Percentiles rank a stretch among this genome's conserved stretches.
phyloP scores from a whole-genome alignment of 2,888 invertebrate genomes.

The Aproaerema taeniolella region DNA sequence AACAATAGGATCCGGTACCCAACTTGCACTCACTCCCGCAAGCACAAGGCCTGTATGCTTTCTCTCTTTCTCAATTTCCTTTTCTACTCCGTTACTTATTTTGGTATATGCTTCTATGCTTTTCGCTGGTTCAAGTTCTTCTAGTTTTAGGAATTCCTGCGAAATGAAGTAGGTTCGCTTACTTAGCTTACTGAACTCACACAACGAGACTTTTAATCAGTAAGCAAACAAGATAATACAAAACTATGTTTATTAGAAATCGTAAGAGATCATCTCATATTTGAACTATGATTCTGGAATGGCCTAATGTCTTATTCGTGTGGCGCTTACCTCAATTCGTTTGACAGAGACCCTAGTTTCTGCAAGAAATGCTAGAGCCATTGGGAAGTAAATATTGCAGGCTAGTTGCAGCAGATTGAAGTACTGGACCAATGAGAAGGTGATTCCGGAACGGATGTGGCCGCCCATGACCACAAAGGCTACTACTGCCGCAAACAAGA shows the following conservation, averaged over 20 bases:
- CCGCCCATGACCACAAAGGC: constrained; percentile 84
- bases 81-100: constrained; percentile 32
- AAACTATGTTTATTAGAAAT: too few species aligned
- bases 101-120: constrained; percentile 32
- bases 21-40: constrained; percentile 59
- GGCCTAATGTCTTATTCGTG: too few species aligned
- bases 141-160: constrained; percentile 64
- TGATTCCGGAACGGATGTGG: constrained; percentile 78
- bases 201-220: too few species aligned
- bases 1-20: constrained; percentile 62
- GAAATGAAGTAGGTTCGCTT: too few species aligned
- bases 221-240: too few species aligned
- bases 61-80: constrained; percentile 32
- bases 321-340: constrained; percentile 74
- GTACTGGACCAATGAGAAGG: constrained; percentile 87
- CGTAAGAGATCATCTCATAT: too few species aligned
- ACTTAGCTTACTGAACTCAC: too few species aligned
- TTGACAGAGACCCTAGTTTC: constrained; percentile 81
- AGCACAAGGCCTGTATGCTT: constrained; percentile 47
- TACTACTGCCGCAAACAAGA: constrained; percentile 87
- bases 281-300: too few species aligned
- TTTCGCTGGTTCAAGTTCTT: constrained; percentile 48
- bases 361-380: constrained; percentile 78
- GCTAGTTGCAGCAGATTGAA: constrained; percentile 84
- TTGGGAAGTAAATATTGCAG: constrained; percentile 81